These are phyloP conservation scores for Chaetophractus vellerosus DNA, from an alignment of 2,797 vertebrate genomes.

Conservation along the genomic window DNA sequence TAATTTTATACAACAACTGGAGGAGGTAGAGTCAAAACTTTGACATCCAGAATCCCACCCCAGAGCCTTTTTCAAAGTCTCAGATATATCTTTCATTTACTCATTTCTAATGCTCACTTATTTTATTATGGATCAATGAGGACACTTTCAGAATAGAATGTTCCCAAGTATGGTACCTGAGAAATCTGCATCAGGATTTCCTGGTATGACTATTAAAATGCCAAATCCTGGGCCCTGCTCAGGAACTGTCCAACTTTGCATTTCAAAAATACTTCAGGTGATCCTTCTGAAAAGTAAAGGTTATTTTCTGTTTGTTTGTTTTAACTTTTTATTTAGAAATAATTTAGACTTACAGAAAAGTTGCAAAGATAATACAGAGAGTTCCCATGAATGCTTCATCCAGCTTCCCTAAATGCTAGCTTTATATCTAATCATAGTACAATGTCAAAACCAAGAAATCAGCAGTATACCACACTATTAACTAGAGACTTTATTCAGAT, in stretches of 20 bases:
- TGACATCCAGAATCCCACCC: not conserved
- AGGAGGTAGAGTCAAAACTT: not conserved
- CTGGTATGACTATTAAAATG: not conserved
- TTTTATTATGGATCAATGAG: not conserved
- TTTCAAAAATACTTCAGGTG: not conserved
- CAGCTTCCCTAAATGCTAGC: not conserved
- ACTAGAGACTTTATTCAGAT: not conserved
- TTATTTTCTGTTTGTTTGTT: not conserved
- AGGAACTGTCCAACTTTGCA: not conserved
- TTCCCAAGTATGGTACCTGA: not conserved
- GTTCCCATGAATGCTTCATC: not conserved
- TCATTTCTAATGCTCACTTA: not conserved
- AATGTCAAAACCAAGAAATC: not conserved
- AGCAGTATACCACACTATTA: not conserved
- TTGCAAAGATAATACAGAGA: not conserved
- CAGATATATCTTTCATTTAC: not conserved
- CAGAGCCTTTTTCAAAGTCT: not conserved
- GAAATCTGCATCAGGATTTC: not conserved
- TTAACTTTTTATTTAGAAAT: slow-evolving; percentile 23
- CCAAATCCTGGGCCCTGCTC: not conserved
- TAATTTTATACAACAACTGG: not conserved
- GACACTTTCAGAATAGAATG: not conserved
- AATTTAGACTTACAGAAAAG: not conserved
- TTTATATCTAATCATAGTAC: not conserved
- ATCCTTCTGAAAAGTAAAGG: not conserved